Base-by-base conservation (phyloP, 2,113 vertebrate species). In the Picathartes gymnocephalus region DNA sequence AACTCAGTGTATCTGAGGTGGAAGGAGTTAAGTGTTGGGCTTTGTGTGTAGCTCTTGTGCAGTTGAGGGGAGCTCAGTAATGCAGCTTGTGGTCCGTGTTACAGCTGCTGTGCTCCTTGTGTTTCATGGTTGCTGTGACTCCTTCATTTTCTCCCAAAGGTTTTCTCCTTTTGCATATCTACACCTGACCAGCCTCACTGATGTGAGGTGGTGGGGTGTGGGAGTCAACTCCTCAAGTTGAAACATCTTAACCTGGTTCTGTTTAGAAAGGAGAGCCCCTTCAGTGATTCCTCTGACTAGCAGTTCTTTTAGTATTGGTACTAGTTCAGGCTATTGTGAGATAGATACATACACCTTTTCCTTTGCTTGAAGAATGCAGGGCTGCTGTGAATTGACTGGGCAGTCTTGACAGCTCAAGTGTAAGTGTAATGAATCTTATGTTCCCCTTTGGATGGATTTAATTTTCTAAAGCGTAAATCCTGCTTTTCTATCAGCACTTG, bases 71-170 rank as follows among this genome's bases (percentile, higher is more conserved):
- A 64, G 61, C 45, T 78, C 65, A 35, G 31, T 48, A 28, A 35
- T 48, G 61, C 30, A 1, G 3, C 39, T 20, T 5, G 7, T 35
- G 39, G 15, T 31, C 21, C 0, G 0, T 9, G 0, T 30, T 69
- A 3, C 20, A 33, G 45, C 28, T 91, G 28, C 62, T 85, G 65
- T 2, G 7, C 37, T 62, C 21, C 77, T 24, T 50, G 61, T 51
- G 48, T 76, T 81, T 68, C 25, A 4, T 69, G 40, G 14, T 45
- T 89, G 48, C 19, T 79, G 73, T 1, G 2, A 71, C 24, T 86
- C 35, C 19, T 39, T 40, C 1, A 2, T 56, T 81, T 87, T 72
- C 48, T 69, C 57, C 40, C 64, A 53, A 27, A 74, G 11, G 58
- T 82, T 69, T 40, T 23, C 17, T 81, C 40, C 21, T 57, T 91